Evolutionary conservation across 2,113 vertebrate species (phyloP), one percentile per base, ranked within the genome.

Genomic region (Silurus glanis): DNA sequence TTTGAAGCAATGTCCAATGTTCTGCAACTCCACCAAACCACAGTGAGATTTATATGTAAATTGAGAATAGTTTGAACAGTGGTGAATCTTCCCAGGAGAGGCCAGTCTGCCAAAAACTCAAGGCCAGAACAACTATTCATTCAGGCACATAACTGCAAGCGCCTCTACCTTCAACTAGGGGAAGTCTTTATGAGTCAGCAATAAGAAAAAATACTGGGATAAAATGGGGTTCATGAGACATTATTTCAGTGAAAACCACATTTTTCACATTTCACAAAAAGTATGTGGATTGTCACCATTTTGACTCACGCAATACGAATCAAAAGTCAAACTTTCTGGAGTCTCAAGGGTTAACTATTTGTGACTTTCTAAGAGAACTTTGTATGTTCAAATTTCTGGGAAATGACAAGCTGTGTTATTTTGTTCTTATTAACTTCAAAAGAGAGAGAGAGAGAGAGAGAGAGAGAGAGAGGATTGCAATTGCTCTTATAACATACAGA

Each of bases 21-120:
- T 37, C 23, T 59, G 55, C 55, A 61, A 80, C n/a, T 79, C 4
- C 76, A 56, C 28, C 55, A 80, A 80, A 61, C 78, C 78, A 61
- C 56, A 59, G 8, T 80, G 55, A 80, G 76, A 80, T n/a, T 59
- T 80, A 61, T 28, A n/a, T 19, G 53, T 9, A 55, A 76, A 55
- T 58, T 23, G 51, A 79, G 25, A 25, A 58, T 7, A 58, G 6
- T 58, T 19, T 79, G 55, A 79, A 58, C 76, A 37, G 55, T 37
- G 16, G 55, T 19, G 76, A 58, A 58, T 59, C 55, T 58, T 79
- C 55, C 55, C 76, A 58, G 25, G 25, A 79, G 76, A 37, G 25
- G 25, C 25, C 25, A 37, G 55, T 79, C 55, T 59, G 76, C 76
- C 16, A 58, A 58, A 17, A 37, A 58, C 25, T 58, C 8, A 37